phyloP scores from a whole-genome alignment of 2,888 invertebrate genomes.

The Apamea epomidion region DNA sequence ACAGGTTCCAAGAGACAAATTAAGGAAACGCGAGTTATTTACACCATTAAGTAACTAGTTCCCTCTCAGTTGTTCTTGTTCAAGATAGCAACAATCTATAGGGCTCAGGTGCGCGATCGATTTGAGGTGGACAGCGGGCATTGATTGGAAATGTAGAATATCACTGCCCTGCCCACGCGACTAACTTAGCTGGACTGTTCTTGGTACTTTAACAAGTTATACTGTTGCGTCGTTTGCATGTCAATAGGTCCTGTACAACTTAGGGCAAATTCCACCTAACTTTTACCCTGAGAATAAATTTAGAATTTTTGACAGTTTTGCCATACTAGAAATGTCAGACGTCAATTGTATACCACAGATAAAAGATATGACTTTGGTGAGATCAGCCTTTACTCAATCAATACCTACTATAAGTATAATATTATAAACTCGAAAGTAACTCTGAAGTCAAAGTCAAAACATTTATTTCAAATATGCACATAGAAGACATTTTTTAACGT shows the following conservation, averaged over 20 bases:
- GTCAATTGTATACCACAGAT: too few relatives aligned
- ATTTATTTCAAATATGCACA: too few relatives aligned
- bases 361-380: too few relatives aligned
- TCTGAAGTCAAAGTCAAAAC: too few relatives aligned
- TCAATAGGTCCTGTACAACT: neutral
- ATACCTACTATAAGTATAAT: neutral
- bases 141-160: constrained; percentile 47
- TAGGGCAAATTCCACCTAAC: too few relatives aligned
- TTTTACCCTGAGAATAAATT: too few relatives aligned
- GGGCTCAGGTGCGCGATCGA: constrained; percentile 38
- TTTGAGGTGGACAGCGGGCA: constrained; percentile 43
- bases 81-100: constrained; percentile 53
- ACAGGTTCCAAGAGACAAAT: constrained; percentile 58
- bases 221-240: constrained; percentile 18
- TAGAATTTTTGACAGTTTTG: too few relatives aligned
- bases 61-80: constrained; percentile 51
- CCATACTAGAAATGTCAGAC: too few relatives aligned
- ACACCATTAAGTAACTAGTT: constrained; percentile 47
- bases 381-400: too few relatives aligned
- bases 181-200: neutral
- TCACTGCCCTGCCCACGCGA: neutral
- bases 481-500: too few relatives aligned
- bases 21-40: constrained; percentile 54
- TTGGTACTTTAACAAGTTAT: neutral
- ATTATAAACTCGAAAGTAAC: too few relatives aligned